These are phyloP conservation scores for Castor canadensis DNA, from an alignment of 2,113 vertebrate species.

Conservation along the genomic window DNA sequence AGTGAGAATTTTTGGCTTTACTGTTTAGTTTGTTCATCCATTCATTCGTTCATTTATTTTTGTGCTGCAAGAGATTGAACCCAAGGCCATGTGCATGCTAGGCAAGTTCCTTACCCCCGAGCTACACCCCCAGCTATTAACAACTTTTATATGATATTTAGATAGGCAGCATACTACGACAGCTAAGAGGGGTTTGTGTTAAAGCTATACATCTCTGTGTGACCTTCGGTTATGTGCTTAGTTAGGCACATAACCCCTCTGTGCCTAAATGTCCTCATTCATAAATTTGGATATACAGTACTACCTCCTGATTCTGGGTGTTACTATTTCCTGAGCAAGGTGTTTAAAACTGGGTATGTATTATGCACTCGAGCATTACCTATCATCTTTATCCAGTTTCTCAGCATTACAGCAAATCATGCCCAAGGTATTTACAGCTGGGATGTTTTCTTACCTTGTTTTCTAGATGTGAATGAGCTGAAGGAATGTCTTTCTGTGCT, in stretches of 20 bases:
- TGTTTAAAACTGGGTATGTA: neutral
- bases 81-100: neutral
- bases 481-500: conserved; percentile 95
- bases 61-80: neutral
- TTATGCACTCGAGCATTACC: neutral
- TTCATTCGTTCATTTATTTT: neutral
- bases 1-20: neutral
- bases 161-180: neutral
- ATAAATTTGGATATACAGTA: neutral
- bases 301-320: too few species aligned
- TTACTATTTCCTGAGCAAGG: neutral
- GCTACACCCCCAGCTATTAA: neutral
- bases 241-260: neutral
- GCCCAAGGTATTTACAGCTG: neutral
- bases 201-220: rapidly evolving
- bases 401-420: neutral
- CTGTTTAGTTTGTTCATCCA: neutral
- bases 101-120: neutral
- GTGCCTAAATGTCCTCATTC: neutral
- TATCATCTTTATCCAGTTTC: neutral
- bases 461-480: conserved; percentile 91
- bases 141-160: neutral
- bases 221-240: neutral
- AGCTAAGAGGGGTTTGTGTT: neutral
- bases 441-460: neutral